These are phyloP conservation scores for Thera britannica DNA, from an alignment of 2,888 invertebrate species.

Conservation along the genomic window DNA sequence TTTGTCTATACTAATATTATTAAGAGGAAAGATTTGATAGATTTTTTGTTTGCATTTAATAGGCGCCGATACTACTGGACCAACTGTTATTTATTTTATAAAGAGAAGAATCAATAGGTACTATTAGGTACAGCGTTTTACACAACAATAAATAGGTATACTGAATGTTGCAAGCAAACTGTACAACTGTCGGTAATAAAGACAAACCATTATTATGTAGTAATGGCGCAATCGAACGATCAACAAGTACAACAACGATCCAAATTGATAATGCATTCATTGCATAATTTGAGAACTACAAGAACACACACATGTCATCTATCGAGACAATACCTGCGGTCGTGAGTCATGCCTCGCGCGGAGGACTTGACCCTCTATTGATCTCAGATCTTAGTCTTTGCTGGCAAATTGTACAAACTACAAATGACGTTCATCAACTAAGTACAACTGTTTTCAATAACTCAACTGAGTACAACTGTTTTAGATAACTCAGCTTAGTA, in stretches of 20 bases:
- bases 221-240: slow-evolving; percentile 32
- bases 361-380: slow-evolving; percentile 20
- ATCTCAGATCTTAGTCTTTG: slow-evolving; percentile 3
- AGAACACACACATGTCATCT: slow-evolving; percentile 9
- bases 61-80: too few relatives aligned
- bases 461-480: not conserved
- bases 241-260: slow-evolving; percentile 23
- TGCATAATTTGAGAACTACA: slow-evolving; percentile 12
- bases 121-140: not conserved
- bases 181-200: slow-evolving; percentile 24
- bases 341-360: slow-evolving; percentile 15
- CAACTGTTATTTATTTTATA: too few relatives aligned
- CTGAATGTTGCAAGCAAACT: slow-evolving; percentile 14
- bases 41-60: too few relatives aligned
- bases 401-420: not conserved
- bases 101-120: too few relatives aligned
- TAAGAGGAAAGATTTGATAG: too few relatives aligned
- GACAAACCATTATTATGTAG: slow-evolving; percentile 18
- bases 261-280: slow-evolving; percentile 30
- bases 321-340: slow-evolving; percentile 17
- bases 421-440: not conserved
- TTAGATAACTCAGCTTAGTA: too few relatives aligned
- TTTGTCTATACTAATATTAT: too few relatives aligned
- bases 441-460: not conserved
- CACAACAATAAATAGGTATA: not conserved